Conservation (phyloP, 2,888 invertebrate genomes). For the Rugalucina vietnamica region DNA sequence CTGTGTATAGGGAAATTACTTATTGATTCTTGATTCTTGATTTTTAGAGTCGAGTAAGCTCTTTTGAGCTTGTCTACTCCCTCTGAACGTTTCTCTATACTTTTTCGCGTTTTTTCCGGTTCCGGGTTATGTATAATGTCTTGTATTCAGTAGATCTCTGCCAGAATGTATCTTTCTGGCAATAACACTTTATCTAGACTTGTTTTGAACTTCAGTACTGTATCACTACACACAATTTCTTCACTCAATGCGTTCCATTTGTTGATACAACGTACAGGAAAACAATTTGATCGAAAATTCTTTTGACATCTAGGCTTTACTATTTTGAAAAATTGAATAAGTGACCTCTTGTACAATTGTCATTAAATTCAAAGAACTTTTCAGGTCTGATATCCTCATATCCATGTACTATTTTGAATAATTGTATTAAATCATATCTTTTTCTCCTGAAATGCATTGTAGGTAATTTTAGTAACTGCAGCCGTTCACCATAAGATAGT, state of each 20-base stretch:
- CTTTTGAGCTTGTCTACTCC: neutral
- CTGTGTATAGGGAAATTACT: too few relatives aligned
- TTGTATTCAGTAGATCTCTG: neutral
- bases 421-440: conserved; percentile 24
- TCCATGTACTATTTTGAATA: conserved; percentile 1
- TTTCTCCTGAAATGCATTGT: conserved; percentile 15
- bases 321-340: conserved; percentile 13
- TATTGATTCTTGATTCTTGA: too few relatives aligned
- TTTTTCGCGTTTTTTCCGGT: neutral
- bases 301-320: neutral
- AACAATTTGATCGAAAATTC: neutral
- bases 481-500: conserved; percentile 12
- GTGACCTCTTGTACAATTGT: too few relatives aligned
- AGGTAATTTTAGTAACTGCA: conserved; percentile 17
- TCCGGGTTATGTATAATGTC: neutral
- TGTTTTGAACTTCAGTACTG: neutral
- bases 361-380: too few relatives aligned
- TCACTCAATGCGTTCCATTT: conserved; percentile 1
- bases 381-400: too few relatives aligned
- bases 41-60: too few relatives aligned
- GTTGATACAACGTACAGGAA: neutral
- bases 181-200: neutral
- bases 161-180: neutral
- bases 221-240: conserved; percentile 3
- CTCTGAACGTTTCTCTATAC: neutral